A percentile compares a stretch with the other conserved stretches of the same genome.
Evolutionary conservation across 2,113 vertebrate genomes (phyloP).

Genomic region (Silurus meridionalis): DNA sequence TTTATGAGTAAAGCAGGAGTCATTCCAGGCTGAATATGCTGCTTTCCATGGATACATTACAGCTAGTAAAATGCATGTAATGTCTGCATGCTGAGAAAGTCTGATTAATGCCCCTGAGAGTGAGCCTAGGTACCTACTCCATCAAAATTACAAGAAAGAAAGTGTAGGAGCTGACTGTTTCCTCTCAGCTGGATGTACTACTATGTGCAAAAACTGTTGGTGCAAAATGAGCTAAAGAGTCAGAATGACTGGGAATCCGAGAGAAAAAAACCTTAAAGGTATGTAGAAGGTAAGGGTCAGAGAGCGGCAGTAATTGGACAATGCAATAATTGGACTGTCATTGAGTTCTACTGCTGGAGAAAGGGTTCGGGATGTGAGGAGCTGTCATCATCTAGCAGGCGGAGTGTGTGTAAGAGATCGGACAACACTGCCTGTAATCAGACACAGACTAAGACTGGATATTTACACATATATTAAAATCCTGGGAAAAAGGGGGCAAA

Average conservation of each 20-base stretch:
- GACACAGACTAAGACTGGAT: background rate
- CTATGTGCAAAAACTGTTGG: slow-evolving; percentile 27
- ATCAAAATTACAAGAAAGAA: slow-evolving; percentile 57
- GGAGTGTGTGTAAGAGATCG: slow-evolving; percentile 7
- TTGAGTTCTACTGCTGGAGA: slow-evolving; percentile 3
- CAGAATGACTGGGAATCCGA: slow-evolving; percentile 35
- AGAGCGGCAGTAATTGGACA: slow-evolving; percentile 25
- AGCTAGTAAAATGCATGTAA: slow-evolving; percentile 48
- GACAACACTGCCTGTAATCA: slow-evolving; percentile 5
- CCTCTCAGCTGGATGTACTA: slow-evolving; percentile 40
- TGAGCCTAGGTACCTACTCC: slow-evolving; percentile 55
- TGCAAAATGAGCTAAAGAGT: slow-evolving; percentile 31
- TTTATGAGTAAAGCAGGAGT: slow-evolving; percentile 17
- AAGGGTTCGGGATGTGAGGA: slow-evolving; percentile 23
- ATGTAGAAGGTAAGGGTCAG: slow-evolving; percentile 20
- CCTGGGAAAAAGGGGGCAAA: too few relatives aligned
- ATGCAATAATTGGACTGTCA: slow-evolving; percentile 52
- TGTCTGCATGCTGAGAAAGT: slow-evolving; percentile 46
- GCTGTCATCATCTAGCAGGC: slow-evolving; percentile 27
- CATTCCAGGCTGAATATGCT: slow-evolving; percentile 36
- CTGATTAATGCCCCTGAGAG: slow-evolving; percentile 62
- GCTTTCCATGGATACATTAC: slow-evolving; percentile 48
- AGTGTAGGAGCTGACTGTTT: slow-evolving; percentile 48
- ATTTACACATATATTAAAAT: background rate
- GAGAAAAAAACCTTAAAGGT: slow-evolving; percentile 42